Conservation (phyloP, 2,888 invertebrate species). For the Conops quadrifasciatus region DNA sequence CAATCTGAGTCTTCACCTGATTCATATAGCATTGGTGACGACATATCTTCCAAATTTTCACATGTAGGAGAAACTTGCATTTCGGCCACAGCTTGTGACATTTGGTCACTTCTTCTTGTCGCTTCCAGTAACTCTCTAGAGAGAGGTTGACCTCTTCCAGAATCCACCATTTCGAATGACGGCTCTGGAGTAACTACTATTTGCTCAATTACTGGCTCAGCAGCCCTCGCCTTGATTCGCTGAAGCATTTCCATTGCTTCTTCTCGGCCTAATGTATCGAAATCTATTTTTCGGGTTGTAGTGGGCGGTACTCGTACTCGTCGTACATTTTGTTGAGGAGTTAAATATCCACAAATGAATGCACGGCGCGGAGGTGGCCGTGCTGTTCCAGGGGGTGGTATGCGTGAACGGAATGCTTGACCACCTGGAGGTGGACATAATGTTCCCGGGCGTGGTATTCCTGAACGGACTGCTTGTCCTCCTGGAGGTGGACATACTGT, state of each 20-base stretch:
- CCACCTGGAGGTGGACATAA: no score
- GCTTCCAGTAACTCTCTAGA: constrained; percentile 22
- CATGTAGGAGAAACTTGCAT: not conserved
- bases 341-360: no score
- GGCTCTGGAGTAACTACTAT: not conserved
- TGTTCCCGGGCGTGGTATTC: no score
- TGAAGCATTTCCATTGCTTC: not conserved
- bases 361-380: no score
- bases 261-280: not conserved
- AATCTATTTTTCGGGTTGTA: not conserved
- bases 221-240: not conserved
- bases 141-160: not conserved
- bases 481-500: no score
- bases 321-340: no score
- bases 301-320: no score
- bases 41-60: constrained; percentile 12
- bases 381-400: no score
- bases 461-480: no score
- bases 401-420: no score
- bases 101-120: not conserved
- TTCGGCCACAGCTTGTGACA: not conserved
- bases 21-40: constrained; percentile 3
- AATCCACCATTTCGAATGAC: not conserved
- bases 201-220: not conserved
- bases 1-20: not conserved